Conservation (phyloP, 2,888 invertebrate species). For the Drepana falcataria region DNA sequence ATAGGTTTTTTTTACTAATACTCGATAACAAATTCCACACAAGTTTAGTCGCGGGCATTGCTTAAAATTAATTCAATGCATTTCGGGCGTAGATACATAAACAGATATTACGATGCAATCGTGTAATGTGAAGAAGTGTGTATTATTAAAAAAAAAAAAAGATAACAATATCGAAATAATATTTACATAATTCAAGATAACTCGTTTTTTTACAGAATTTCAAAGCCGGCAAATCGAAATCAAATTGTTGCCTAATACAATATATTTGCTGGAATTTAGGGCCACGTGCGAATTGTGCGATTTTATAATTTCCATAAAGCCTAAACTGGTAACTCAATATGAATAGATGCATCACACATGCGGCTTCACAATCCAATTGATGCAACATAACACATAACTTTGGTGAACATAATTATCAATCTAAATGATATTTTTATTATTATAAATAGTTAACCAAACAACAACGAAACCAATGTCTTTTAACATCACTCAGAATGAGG, state of each 20-base stretch:
- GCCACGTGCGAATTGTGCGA: conserved; percentile 37
- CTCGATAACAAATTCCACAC: too few relatives aligned
- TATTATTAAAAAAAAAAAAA: neutral
- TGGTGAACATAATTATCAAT: conserved; percentile 60
- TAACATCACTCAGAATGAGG: conserved; percentile 36
- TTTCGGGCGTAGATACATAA: too few relatives aligned
- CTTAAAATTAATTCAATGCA: too few relatives aligned
- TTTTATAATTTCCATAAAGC: conserved; percentile 36
- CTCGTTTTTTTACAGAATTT: neutral
- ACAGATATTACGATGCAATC: too few relatives aligned
- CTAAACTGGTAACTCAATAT: conserved; percentile 49
- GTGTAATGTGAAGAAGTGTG: too few relatives aligned
- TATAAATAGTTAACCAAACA: conserved; percentile 67
- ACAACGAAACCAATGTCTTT: conserved; percentile 65
- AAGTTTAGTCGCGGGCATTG: too few relatives aligned
- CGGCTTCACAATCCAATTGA: too few relatives aligned
- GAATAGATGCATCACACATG: too few relatives aligned
- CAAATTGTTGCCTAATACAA: neutral
- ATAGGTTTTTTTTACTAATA: too few relatives aligned
- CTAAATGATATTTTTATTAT: conserved; percentile 38
- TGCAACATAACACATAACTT: conserved; percentile 43
- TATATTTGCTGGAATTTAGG: neutral
- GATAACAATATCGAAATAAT: neutral
- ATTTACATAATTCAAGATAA: conserved; percentile 1
- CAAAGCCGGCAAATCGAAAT: neutral